A percentile compares a stretch with the other conserved stretches of the same genome.
Evolutionary conservation across 2,888 invertebrate genomes (phyloP).

Genomic region (Sesamia inferens): DNA sequence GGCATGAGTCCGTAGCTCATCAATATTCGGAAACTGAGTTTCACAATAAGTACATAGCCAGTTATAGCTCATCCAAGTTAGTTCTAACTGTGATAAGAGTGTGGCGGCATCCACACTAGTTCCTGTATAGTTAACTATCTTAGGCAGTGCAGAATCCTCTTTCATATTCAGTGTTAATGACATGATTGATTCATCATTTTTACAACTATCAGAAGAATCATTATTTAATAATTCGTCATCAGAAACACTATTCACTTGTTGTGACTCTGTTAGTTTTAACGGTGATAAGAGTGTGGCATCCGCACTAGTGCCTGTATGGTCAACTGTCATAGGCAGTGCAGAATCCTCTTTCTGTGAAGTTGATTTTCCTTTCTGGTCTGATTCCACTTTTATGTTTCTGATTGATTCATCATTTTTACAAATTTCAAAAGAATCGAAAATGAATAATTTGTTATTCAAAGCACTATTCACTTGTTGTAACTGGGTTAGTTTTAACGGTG

Average conservation of each 20-base stretch:
- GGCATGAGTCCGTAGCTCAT: constrained; percentile 89
- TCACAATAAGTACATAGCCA: no score
- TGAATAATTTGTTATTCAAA: constrained; percentile 56
- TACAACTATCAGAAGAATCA: constrained; percentile 27
- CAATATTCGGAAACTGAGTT: constrained; percentile 54
- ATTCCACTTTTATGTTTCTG: neutral
- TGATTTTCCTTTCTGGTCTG: no score
- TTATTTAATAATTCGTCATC: constrained; percentile 55
- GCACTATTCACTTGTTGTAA: constrained; percentile 65
- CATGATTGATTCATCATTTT: constrained; percentile 17
- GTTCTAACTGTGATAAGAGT: constrained; percentile 70
- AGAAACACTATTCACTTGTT: constrained; percentile 63
- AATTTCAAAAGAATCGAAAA: constrained; percentile 28
- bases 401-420: constrained; percentile 22
- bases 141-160: neutral
- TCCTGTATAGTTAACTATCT: constrained; percentile 23
- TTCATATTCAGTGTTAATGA: neutral
- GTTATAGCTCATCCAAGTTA: no score
- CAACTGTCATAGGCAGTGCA: no score
- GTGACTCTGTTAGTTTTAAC: no score
- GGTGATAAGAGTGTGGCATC: no score
- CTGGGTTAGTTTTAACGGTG: no score
- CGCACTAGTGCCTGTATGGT: no score
- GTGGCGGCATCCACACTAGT: constrained; percentile 59
- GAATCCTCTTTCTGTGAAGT: neutral